These are phyloP conservation scores for Platycercus adscitus DNA, from an alignment of 2,113 vertebrate genomes.

Conservation along the genomic window DNA sequence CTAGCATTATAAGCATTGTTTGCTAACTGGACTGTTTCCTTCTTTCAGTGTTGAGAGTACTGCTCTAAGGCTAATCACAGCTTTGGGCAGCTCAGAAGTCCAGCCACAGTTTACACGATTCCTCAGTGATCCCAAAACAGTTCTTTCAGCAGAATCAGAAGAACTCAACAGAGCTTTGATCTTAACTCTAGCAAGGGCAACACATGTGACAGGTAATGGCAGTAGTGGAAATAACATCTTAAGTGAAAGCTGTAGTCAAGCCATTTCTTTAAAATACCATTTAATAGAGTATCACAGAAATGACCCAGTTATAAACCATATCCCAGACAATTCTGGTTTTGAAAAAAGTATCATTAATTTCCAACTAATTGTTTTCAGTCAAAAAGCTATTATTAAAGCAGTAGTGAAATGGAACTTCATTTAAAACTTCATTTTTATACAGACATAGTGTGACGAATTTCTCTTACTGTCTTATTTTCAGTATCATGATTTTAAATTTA, in stretches of 20 bases:
- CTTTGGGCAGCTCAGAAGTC: constrained; percentile 94
- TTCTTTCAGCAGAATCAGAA: constrained; percentile 95
- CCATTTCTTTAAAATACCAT: background rate
- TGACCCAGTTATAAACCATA: background rate
- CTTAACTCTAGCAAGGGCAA: constrained; percentile 94
- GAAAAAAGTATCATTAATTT: background rate
- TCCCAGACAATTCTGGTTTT: background rate
- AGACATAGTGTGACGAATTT: background rate
- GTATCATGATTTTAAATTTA: background rate
- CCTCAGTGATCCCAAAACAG: constrained; percentile 95
- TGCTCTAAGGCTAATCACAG: constrained; percentile 93
- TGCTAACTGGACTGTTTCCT: background rate
- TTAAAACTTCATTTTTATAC: background rate
- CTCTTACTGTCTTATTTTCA: background rate
- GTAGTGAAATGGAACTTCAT: background rate
- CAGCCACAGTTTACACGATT: constrained; percentile 97
- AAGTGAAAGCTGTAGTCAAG: background rate
- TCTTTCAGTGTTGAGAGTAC: constrained; percentile 93
- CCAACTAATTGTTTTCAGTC: background rate
- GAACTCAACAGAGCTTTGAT: constrained; percentile 97
- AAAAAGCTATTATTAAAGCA: background rate
- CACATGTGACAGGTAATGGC: constrained; percentile 91
- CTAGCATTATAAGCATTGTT: background rate
- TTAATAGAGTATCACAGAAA: background rate
- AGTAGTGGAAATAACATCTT: too few relatives aligned